phyloP scores from a whole-genome alignment of 2,797 vertebrate genomes.

The Brachyalestes nurse region DNA sequence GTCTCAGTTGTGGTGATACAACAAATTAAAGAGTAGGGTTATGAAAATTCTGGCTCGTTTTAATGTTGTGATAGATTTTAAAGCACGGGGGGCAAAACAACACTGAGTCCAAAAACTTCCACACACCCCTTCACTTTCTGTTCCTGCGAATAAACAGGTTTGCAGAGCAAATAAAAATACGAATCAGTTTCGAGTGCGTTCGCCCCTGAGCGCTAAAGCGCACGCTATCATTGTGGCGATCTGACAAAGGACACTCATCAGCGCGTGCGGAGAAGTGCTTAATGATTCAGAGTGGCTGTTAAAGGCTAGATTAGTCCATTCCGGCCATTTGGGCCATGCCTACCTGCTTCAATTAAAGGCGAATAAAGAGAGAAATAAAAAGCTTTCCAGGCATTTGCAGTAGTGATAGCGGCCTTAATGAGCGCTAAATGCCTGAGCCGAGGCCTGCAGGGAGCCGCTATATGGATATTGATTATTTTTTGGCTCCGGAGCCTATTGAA shows the following conservation, averaged over 20 bases:
- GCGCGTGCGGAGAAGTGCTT: conserved; percentile 57
- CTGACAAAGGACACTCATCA: conserved; percentile 45
- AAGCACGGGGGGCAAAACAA: too few species aligned
- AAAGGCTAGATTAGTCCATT: conserved; percentile 68
- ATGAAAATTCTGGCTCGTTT: too few species aligned
- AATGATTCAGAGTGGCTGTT: conserved; percentile 68
- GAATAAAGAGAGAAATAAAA: conserved; percentile 68
- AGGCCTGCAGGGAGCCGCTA: conserved; percentile 63
- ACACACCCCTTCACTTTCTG: too few species aligned
- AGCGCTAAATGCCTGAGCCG: conserved; percentile 72
- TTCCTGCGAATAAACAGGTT: too few species aligned
- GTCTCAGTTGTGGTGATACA: too few species aligned
- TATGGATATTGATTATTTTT: conserved; percentile 74
- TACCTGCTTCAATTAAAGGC: conserved; percentile 75
- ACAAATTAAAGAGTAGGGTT: too few species aligned
- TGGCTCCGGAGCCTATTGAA: conserved; percentile 63
- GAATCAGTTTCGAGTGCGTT: background rate
- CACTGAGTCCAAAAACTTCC: too few species aligned
- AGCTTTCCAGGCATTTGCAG: conserved; percentile 70
- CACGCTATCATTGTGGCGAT: conserved; percentile 2
- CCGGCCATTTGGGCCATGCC: conserved; percentile 66
- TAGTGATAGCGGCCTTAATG: conserved; percentile 68
- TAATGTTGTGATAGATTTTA: too few species aligned
- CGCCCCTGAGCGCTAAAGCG: conserved; percentile 23
- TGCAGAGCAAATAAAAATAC: background rate